Percentiles rank a stretch among this genome's conserved stretches.
Evolutionary conservation across 2,797 vertebrate species (phyloP).

Genomic region (Bradypodion pumilum): DNA sequence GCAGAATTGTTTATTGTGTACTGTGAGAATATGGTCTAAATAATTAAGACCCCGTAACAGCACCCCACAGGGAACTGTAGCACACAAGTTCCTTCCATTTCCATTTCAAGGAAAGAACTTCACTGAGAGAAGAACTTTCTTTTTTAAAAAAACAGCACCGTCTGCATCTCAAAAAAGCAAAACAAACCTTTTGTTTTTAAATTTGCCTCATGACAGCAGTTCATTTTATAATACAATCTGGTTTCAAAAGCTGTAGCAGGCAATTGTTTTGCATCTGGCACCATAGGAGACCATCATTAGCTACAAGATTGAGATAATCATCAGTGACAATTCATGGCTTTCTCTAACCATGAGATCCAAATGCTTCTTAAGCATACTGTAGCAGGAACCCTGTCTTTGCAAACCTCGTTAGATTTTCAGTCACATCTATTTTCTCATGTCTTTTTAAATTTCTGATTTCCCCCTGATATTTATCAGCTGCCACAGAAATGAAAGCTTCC

Average conservation of each 20-base stretch:
- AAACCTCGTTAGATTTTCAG: slow-evolving; percentile 66
- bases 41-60: slow-evolving; percentile 31
- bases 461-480: slow-evolving; percentile 53
- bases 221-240: slow-evolving; percentile 73
- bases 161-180: slow-evolving; percentile 57
- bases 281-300: slow-evolving; percentile 70
- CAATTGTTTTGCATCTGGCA: slow-evolving; percentile 72
- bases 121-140: slow-evolving; percentile 49
- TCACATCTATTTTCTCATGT: slow-evolving; percentile 37
- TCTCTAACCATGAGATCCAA: slow-evolving; percentile 59
- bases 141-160: neutral
- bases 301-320: slow-evolving; percentile 70
- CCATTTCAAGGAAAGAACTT: slow-evolving; percentile 41
- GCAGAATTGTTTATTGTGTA: slow-evolving; percentile 24
- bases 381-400: slow-evolving; percentile 26
- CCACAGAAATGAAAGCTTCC: slow-evolving; percentile 60
- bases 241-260: slow-evolving; percentile 71
- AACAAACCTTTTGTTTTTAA: slow-evolving; percentile 49
- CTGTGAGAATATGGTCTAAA: slow-evolving; percentile 36
- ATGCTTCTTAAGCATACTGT: neutral
- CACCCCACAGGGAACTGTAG: neutral
- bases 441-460: slow-evolving; percentile 57
- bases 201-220: slow-evolving; percentile 72
- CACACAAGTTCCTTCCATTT: slow-evolving; percentile 32
- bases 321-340: slow-evolving; percentile 67